These are phyloP conservation scores for Vulpes lagopus DNA, from an alignment of 2,113 vertebrate genomes.

Conservation along the genomic window DNA sequence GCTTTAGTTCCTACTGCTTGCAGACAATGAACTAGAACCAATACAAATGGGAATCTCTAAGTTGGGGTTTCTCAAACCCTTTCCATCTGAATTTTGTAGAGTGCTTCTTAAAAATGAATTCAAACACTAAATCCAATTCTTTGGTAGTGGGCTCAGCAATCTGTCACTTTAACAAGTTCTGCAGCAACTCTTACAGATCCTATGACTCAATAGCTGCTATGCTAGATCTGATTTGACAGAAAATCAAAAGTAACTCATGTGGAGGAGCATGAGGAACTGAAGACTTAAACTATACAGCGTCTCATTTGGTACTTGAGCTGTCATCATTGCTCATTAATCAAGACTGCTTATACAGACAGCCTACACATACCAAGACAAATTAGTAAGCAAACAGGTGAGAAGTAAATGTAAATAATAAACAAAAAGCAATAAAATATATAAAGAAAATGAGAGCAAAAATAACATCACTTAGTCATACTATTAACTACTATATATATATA, in stretches of 20 bases:
- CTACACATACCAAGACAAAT: neutral
- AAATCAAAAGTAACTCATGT: neutral
- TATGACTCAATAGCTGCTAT: neutral
- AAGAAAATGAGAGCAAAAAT: conserved; percentile 10
- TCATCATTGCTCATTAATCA: conserved; percentile 21
- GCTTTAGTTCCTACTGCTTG: neutral
- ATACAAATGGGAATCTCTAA: neutral
- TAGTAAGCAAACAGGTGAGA: neutral
- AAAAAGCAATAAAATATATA: neutral
- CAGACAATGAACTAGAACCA: neutral
- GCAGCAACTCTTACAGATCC: neutral
- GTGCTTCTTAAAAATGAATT: neutral
- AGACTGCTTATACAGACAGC: neutral
- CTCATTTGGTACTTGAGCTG: neutral
- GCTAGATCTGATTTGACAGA: neutral
- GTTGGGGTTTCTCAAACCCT: conserved; percentile 13
- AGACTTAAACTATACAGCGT: neutral
- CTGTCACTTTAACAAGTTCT: neutral
- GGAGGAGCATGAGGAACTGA: neutral
- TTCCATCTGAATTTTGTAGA: neutral
- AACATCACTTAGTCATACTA: neutral
- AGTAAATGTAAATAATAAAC: neutral
- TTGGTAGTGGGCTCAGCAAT: neutral
- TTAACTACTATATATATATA: neutral
- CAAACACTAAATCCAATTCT: neutral